Evolutionary conservation across 1,140 invertebrate genomes (phyloP), one percentile per base, ranked within the genome.

Genomic region (Bradynema listronoti): DNA sequence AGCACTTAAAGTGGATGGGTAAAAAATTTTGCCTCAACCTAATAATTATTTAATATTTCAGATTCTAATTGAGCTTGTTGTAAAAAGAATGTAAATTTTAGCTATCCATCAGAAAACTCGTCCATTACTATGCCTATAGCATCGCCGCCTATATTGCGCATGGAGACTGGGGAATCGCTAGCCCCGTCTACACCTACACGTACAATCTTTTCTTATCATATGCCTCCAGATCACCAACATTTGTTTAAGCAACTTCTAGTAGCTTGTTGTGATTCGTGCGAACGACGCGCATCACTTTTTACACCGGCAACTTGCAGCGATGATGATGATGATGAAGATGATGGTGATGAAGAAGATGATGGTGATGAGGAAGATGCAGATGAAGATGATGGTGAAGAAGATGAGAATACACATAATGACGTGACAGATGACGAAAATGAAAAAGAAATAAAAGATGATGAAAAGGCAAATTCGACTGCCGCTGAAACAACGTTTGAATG

Each of bases 191-290:
- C 33, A 22, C 14, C 11, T 16, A 55, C 58, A 16, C 53, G 7
- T 6, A 54, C 25, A 56, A 63, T 22, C 24, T 57, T 56, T 29
- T 27, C 36, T 29, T 29, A 22, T 63, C 47, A 45, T 6, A 9
- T 45, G 22, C 5, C 6, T 5, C 25, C 41, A 11, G 33, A 43
- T 11, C 43, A 47, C 11, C 66, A 63, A 42, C 72, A 75, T 56
- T 46, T 75, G 33, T 75, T 75, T 39, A 75, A 75, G 51, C 75
- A 71, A 50, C 50, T 75, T n/a, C 54, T 75, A 6, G 58, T 77
- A 1, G 55, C 61, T 22, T 75, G 73, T 53, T 75, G 73, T 54
- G 73, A 75, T 27, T 66, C 65, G 9, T 75, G 73, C 54, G 73
- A 75, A 47, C 54, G 73, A 24, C 54, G 72, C 39, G 72, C 64